A percentile compares a stretch with the other conserved stretches of the same genome.
These are phyloP conservation scores for Nemotelus pantherinus DNA, from an alignment of 2,888 invertebrate species.

Conservation along the genomic window DNA sequence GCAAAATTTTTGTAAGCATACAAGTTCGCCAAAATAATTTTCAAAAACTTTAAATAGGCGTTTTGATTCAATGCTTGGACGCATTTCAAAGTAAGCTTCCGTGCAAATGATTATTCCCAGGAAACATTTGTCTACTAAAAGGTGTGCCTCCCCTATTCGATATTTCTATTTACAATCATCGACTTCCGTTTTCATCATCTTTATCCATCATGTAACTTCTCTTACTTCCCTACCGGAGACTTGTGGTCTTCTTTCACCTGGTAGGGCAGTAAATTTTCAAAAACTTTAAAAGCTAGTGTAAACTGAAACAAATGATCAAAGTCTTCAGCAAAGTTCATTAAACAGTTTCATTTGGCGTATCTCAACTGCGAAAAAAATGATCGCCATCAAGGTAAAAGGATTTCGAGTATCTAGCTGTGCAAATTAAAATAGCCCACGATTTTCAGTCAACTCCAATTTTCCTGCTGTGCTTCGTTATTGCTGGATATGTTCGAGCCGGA, in stretches of 20 bases:
- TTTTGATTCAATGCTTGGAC: too few species aligned
- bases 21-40: too few species aligned
- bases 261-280: constrained; percentile 22
- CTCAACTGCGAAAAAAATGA: constrained; percentile 17
- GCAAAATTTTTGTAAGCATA: too few species aligned
- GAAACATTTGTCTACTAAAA: too few species aligned
- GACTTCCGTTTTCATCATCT: constrained; percentile 17
- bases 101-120: too few species aligned
- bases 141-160: too few species aligned
- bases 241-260: neutral
- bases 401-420: neutral
- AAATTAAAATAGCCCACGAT: neutral
- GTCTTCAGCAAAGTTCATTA: constrained; percentile 18
- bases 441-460: constrained; percentile 13
- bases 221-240: neutral
- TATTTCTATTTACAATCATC: too few species aligned
- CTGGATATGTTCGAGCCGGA: constrained; percentile 23
- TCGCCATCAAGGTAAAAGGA: constrained; percentile 15
- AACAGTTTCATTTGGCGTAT: neutral
- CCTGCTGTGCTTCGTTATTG: neutral
- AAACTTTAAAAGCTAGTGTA: constrained; percentile 33
- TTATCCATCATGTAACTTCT: neutral
- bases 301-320: constrained; percentile 32
- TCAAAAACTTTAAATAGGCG: too few species aligned
- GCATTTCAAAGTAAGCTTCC: too few species aligned